Conservation (phyloP, 1,140 invertebrate species). For the Leucophenga varia region DNA sequence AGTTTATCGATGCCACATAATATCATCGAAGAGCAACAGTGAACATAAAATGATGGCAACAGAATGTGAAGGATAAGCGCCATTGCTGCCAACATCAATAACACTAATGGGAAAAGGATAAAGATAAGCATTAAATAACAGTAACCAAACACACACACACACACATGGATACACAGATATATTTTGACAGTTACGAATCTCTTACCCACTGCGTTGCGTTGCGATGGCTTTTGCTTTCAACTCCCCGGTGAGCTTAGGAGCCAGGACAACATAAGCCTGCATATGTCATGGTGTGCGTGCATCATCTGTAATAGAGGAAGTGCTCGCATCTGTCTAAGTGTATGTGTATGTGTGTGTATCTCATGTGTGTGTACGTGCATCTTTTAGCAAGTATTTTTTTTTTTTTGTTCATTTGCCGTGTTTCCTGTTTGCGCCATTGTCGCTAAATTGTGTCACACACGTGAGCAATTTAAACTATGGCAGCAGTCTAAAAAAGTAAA, state of each 20-base stretch:
- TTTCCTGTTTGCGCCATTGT: constrained; percentile 34
- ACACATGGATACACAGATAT: neutral
- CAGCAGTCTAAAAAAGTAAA: too few relatives aligned
- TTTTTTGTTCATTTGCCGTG: constrained; percentile 40
- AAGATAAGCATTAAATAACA: constrained; percentile 55
- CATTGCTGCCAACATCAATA: constrained; percentile 52
- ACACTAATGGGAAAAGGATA: constrained; percentile 55
- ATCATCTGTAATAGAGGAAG: too few relatives aligned
- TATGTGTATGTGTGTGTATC: too few relatives aligned
- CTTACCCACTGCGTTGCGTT: too few relatives aligned
- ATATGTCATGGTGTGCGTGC: neutral
- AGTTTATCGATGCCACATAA: constrained; percentile 36
- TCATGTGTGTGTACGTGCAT: too few relatives aligned
- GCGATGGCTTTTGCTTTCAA: constrained; percentile 6
- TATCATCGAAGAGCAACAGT: constrained; percentile 17
- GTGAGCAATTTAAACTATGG: constrained; percentile 44
- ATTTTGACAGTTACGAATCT: constrained; percentile 1
- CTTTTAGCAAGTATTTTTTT: constrained; percentile 41
- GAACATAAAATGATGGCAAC: neutral
- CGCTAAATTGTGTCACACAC: constrained; percentile 47
- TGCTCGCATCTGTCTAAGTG: too few relatives aligned
- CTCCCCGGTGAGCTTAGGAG: too few relatives aligned
- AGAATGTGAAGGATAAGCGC: constrained; percentile 1
- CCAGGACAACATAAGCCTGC: too few relatives aligned
- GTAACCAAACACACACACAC: constrained; percentile 16